phyloP scores from a whole-genome alignment of 2,888 invertebrate genomes.

The Anagyrus pseudococci region DNA sequence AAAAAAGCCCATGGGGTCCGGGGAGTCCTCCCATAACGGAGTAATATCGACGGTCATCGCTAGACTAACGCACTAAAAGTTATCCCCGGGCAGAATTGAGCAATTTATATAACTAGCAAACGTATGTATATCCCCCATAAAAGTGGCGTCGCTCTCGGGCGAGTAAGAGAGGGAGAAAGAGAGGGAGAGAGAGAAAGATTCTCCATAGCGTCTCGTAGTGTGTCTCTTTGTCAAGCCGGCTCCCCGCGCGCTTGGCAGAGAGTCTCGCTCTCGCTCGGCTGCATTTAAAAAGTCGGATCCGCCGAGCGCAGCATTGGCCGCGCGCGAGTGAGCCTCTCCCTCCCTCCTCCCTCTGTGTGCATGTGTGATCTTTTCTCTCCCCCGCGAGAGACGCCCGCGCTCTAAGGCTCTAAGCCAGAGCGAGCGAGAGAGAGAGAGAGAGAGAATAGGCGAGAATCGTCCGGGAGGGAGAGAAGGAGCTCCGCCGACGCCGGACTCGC shows the following conservation, averaged over 20 bases:
- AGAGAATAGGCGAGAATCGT: slow-evolving; percentile 1
- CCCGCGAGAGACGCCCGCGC: slow-evolving; percentile 20
- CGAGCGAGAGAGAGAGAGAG: slow-evolving; percentile 11
- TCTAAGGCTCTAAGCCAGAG: too few species aligned
- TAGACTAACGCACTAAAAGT: not conserved
- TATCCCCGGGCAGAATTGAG: not conserved
- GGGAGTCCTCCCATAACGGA: too few species aligned
- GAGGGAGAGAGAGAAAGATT: too few species aligned
- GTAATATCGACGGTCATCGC: not conserved
- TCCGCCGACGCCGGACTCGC: slow-evolving; percentile 1
- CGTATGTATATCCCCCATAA: not conserved
- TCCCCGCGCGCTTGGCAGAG: too few species aligned
- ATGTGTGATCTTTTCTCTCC: slow-evolving; percentile 32
- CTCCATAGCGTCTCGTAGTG: not conserved
- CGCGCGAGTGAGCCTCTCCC: slow-evolving; percentile 1
- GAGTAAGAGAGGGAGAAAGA: too few species aligned
- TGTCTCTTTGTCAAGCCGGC: not conserved
- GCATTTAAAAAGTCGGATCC: too few species aligned
- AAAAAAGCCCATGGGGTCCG: too few species aligned
- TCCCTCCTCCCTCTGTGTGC: too few species aligned
- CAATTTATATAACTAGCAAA: not conserved
- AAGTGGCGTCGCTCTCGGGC: not conserved
- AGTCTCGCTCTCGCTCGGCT: too few species aligned
- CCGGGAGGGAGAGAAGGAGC: slow-evolving; percentile 13
- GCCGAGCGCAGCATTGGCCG: not conserved